A percentile compares a stretch with the other conserved stretches of the same genome.
Evolutionary conservation across 2,888 invertebrate genomes (phyloP).

Genomic region (Tachina grossa): DNA sequence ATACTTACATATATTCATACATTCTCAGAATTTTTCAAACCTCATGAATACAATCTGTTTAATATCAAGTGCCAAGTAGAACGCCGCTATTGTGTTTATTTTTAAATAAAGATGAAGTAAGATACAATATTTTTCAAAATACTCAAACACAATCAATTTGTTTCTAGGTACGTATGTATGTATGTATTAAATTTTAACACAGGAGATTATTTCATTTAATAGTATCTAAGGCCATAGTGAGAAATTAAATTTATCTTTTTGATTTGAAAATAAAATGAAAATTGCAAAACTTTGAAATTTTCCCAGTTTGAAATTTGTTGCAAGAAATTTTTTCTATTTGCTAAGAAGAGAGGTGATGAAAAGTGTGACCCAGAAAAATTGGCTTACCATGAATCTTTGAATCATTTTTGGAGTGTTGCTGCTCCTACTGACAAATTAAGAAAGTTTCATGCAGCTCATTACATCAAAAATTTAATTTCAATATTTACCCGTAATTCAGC

Average conservation of each 20-base stretch:
- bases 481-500: too few species aligned
- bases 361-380: too few species aligned
- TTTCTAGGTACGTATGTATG: background rate
- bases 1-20: background rate
- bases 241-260: background rate
- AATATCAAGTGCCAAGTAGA: slow-evolving; percentile 65
- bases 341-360: too few species aligned
- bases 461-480: too few species aligned
- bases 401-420: too few species aligned
- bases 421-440: too few species aligned
- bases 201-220: background rate
- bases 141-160: slow-evolving; percentile 16
- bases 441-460: too few species aligned
- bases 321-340: too few species aligned
- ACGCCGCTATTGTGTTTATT: slow-evolving; percentile 64
- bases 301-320: too few species aligned
- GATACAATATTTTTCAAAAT: slow-evolving; percentile 37
- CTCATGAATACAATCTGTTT: slow-evolving; percentile 57
- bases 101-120: slow-evolving; percentile 31
- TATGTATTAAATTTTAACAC: background rate
- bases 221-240: background rate
- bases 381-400: too few species aligned
- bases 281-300: background rate
- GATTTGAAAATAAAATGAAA: background rate
- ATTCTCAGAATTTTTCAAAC: slow-evolving; percentile 38